Conservation (phyloP, 2,888 invertebrate species). For the Prosapia bicincta region DNA sequence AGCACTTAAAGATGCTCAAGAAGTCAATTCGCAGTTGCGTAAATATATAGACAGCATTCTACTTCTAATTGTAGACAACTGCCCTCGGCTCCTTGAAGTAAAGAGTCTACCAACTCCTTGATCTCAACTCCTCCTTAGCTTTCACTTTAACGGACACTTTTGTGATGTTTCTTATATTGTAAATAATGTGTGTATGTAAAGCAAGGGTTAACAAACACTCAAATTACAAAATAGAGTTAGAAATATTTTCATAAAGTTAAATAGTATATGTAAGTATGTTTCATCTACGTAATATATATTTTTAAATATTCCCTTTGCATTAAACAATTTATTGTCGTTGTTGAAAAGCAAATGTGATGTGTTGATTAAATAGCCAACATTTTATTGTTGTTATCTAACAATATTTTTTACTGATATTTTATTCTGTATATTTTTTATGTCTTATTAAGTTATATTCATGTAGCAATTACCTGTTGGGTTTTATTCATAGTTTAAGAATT, state of each 20-base stretch:
- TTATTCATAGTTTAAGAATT: not conserved
- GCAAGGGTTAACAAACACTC: not conserved
- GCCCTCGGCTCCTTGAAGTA: conserved; percentile 95
- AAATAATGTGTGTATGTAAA: not conserved
- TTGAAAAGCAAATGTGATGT: too few species aligned
- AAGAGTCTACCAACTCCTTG: conserved; percentile 47
- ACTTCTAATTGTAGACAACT: conserved; percentile 92
- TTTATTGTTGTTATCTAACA: not conserved
- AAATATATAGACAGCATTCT: conserved; percentile 95
- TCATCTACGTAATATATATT: not conserved
- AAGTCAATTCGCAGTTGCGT: conserved; percentile 88
- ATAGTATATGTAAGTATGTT: not conserved
- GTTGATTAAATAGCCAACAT: too few species aligned
- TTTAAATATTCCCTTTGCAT: not conserved
- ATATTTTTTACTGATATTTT: not conserved
- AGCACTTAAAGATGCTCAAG: conserved; percentile 92
- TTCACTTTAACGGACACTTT: not conserved
- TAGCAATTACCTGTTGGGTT: too few species aligned
- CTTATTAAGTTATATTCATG: not conserved
- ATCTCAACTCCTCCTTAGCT: not conserved
- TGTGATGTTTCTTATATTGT: not conserved
- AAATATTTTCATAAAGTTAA: not conserved
- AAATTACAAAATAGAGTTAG: not conserved
- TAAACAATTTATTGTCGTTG: not conserved
- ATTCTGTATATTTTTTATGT: not conserved